phyloP scores from a whole-genome alignment of 2,888 invertebrate genomes.

The Gymnoscelis rufifasciata region DNA sequence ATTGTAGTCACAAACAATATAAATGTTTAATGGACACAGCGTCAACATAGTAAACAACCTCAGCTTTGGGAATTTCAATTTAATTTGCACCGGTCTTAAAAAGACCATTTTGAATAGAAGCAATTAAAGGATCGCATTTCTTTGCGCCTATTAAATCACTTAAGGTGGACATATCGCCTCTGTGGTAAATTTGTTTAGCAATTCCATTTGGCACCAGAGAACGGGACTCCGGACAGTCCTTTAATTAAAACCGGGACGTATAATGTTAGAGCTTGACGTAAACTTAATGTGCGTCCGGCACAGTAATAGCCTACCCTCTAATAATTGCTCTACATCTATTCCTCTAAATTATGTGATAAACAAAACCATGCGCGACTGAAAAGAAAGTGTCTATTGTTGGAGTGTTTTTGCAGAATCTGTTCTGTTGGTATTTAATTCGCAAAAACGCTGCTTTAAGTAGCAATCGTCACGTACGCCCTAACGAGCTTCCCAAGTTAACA shows the following conservation, averaged over 20 bases:
- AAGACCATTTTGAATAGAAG: slow-evolving; percentile 54
- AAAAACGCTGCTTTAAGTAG: slow-evolving; percentile 58
- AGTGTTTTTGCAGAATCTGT: slow-evolving; percentile 38
- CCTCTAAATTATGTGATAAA: slow-evolving; percentile 45
- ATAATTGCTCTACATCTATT: slow-evolving; percentile 73
- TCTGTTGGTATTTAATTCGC: slow-evolving; percentile 58
- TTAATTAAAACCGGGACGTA: slow-evolving; percentile 76
- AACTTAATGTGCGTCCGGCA: slow-evolving; percentile 74
- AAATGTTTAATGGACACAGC: too few species aligned
- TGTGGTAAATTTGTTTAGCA: slow-evolving; percentile 78
- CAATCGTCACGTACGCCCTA: slow-evolving; percentile 73
- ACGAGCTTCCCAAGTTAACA: slow-evolving; percentile 74
- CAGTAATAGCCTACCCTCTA: slow-evolving; percentile 65
- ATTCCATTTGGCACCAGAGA: slow-evolving; percentile 71
- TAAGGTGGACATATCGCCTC: slow-evolving; percentile 76
- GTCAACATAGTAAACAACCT: slow-evolving; percentile 1
- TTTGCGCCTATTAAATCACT: slow-evolving; percentile 79
- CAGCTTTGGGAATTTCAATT: slow-evolving; percentile 29
- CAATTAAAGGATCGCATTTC: slow-evolving; percentile 70
- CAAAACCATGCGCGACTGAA: slow-evolving; percentile 10
- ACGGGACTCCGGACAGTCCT: slow-evolving; percentile 65
- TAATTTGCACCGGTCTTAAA: slow-evolving; percentile 27
- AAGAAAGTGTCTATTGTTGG: slow-evolving; percentile 21
- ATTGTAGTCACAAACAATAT: too few species aligned
- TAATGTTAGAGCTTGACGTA: slow-evolving; percentile 69